Evolutionary conservation across 2,888 invertebrate species (phyloP).

Genomic region (Tipula unca): DNA sequence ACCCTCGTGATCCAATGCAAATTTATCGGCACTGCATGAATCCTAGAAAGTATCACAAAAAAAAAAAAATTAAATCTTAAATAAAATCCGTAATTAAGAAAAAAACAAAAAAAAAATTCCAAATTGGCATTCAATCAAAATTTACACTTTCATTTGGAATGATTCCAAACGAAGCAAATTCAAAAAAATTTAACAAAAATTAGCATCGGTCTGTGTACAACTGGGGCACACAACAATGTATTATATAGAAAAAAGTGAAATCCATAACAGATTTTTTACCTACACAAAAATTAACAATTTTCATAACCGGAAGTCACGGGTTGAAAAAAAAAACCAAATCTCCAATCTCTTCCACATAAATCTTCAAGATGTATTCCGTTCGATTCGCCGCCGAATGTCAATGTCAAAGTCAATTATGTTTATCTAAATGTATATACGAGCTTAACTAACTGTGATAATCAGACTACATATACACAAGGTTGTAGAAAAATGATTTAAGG

Average conservation of each 20-base stretch:
- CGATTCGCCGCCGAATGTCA: not conserved
- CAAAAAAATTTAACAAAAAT: constrained; percentile 15
- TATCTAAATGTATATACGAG: not conserved
- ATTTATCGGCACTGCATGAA: constrained; percentile 59
- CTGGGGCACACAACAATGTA: not conserved
- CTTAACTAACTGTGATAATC: not conserved
- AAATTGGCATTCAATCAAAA: not conserved
- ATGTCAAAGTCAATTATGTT: not conserved
- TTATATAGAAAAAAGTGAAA: not conserved
- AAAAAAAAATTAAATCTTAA: no score
- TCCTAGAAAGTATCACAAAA: constrained; percentile 37
- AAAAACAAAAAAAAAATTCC: not conserved
- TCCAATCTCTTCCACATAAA: not conserved
- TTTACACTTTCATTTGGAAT: not conserved
- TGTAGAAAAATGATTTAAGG: not conserved
- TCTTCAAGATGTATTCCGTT: not conserved
- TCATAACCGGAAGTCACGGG: not conserved
- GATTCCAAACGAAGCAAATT: not conserved
- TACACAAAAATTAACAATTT: not conserved
- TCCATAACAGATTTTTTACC: no score
- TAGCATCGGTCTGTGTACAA: not conserved
- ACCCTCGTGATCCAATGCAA: constrained; percentile 57
- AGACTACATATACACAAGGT: not conserved
- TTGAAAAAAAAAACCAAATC: not conserved
- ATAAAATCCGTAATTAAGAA: not conserved